phyloP scores from a whole-genome alignment of 2,113 vertebrate species.

The Alosa alosa region DNA sequence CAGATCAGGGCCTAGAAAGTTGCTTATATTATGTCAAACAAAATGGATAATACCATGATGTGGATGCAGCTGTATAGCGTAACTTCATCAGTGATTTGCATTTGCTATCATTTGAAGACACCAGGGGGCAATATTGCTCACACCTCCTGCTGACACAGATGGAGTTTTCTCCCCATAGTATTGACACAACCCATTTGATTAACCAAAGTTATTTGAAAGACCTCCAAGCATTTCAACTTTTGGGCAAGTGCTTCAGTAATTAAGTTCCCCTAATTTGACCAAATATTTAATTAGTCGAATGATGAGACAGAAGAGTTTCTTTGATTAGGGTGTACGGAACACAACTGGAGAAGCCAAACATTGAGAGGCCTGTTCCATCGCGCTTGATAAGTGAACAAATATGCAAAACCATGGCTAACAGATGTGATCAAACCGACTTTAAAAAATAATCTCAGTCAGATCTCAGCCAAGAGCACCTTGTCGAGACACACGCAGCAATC shows the following conservation, averaged over 20 bases:
- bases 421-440: background rate
- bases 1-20: too few relatives aligned
- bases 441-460: background rate
- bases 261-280: background rate
- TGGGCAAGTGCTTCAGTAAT: background rate
- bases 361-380: too few relatives aligned
- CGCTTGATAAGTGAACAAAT: too few relatives aligned
- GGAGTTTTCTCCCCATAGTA: background rate
- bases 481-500: background rate
- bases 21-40: too few relatives aligned
- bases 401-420: too few relatives aligned
- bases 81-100: background rate
- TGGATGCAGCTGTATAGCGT: background rate
- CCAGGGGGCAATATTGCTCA: background rate
- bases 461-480: background rate
- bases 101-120: background rate
- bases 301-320: background rate
- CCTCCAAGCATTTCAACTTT: slow-evolving; percentile 1
- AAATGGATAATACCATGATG: background rate
- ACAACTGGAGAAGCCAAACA: background rate
- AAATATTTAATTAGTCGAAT: slow-evolving; percentile 3
- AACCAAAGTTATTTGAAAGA: background rate
- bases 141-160: background rate
- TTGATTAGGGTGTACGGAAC: background rate
- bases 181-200: background rate